Base-by-base conservation (phyloP, 2,113 vertebrate species). In the Globicephala melas region DNA sequence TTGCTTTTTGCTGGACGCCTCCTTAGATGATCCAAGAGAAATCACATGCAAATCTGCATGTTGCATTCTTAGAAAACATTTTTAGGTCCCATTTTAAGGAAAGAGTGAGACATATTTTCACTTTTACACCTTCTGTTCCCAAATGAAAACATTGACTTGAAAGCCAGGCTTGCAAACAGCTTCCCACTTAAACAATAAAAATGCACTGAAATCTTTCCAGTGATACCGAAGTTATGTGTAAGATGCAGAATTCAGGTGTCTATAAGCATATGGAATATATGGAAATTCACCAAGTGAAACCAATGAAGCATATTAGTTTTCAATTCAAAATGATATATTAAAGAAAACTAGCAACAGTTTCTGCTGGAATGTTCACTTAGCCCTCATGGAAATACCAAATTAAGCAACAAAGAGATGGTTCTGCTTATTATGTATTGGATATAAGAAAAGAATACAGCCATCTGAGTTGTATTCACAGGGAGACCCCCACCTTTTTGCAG, bases 71-170 rank as follows among this genome's bases (percentile, higher is more conserved):
- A 85, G 96, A 90, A 96, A 95, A 89, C 83, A 38, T 31, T 80
- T 85, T 60, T 67, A 84, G 47, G 70, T 80, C 86, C 53, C 38
- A 33, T 92, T 79, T 91, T 71, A 96, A 84, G 89, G 84, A 33
- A 95, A 70, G 89, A 87, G 86, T 12, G 63, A 68, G 96, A 85
- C 97, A 95, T 91, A 95, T 94, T 98, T 95, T 96, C 93, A 58
- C 76, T 74, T 95, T 96, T 91, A 70, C 94, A 95, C 97, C 97
- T 97, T 97, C 96, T 94, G 91, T 58, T 95, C 77, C 79, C 79
- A 28, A 53, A 41, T n/a, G 95, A 94, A 97, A 98, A 97, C 93
- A 90, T 47, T 84, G 94, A 38, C 23, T 94, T 33, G 38, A 33
- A 92, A 97, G 58, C 73, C 87, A 86, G 92, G 76, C 79, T 74